Evolutionary conservation across 2,888 invertebrate species (phyloP).

Genomic region (Dascillus cervinus): DNA sequence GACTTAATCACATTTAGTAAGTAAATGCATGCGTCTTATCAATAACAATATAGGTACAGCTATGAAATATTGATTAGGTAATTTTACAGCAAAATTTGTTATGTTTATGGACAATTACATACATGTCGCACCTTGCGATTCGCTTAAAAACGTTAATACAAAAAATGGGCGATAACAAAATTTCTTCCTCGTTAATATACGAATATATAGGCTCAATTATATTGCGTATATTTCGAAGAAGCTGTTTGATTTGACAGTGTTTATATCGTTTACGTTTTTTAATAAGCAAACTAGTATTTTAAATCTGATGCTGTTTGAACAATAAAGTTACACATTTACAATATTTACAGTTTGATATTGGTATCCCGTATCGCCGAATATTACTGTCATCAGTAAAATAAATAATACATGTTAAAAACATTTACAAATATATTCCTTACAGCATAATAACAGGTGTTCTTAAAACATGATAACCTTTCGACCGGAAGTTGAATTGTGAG

Average conservation of each 20-base stretch:
- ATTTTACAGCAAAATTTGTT: neutral
- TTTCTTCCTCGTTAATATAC: slow-evolving; percentile 26
- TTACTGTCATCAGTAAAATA: slow-evolving; percentile 5
- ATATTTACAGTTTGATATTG: too few species aligned
- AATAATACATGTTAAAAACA: slow-evolving; percentile 6
- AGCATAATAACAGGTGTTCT: slow-evolving; percentile 9
- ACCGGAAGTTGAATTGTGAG: neutral
- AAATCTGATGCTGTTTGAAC: too few species aligned
- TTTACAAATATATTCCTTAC: slow-evolving; percentile 10
- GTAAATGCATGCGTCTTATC: neutral
- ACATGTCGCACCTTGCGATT: slow-evolving; percentile 40
- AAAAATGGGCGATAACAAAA: slow-evolving; percentile 8
- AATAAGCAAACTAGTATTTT: neutral
- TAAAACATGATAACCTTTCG: slow-evolving; percentile 4
- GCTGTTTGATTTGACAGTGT: slow-evolving; percentile 1
- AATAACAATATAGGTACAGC: neutral
- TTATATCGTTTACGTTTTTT: neutral
- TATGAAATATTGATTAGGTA: neutral
- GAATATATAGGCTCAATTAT: slow-evolving; percentile 38
- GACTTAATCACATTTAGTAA: slow-evolving; percentile 8
- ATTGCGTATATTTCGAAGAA: slow-evolving; percentile 28
- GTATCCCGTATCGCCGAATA: slow-evolving; percentile 11
- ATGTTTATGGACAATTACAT: slow-evolving; percentile 18
- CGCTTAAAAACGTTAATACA: slow-evolving; percentile 24
- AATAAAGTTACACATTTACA: too few species aligned